Base-by-base conservation (phyloP, 2,888 invertebrate genomes). In the Pecten maximus region DNA sequence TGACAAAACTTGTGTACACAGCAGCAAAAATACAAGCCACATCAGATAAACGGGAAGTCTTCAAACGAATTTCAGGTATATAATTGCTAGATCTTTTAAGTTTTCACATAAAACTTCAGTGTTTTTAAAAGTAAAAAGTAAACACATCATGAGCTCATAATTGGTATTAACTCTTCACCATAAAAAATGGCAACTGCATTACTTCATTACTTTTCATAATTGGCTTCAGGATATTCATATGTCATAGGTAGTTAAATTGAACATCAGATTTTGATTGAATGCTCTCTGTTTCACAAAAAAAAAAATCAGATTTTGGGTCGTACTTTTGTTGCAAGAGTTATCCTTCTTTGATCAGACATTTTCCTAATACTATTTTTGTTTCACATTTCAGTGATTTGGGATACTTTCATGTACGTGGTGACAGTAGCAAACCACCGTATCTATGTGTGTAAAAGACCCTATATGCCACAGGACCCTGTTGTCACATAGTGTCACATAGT, bases 361-460 rank as follows among this genome's bases (percentile, higher is more conserved):
- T 54, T 90, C 12, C 3, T 91, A 60, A 87, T 54, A 12, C n/a
- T 40, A n/a, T 88, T 28, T 88, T 88, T 88, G 40, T 89, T 91
- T 92, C 93, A 88, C 92, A 91, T 94, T 96, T 97, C 98, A 92
- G 98, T 99, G 94, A 98, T 98, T 0, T 99, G 98, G 96, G 98
- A 98, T 93, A 98, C 98, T 94, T 98, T 98, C 96, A 98, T 98
- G 97, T 99, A 98, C 96, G 97, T 98, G 88, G 98, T 99, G 94
- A 98, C 98, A 95, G 97, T 98, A 94, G 99, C 98, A 0, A 99
- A 99, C 96, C 98, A 98, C 96, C 98, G 98, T 97, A 98, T 99
- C 93, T 98, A 98, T 96, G 97, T 99, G 87, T 93, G 94, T 89
- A 96, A 95, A 93, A 93, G 95, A 88, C 94, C 93, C 40, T 95